phyloP scores from a whole-genome alignment of 2,113 vertebrate genomes.

The Marmota flaviventris region DNA sequence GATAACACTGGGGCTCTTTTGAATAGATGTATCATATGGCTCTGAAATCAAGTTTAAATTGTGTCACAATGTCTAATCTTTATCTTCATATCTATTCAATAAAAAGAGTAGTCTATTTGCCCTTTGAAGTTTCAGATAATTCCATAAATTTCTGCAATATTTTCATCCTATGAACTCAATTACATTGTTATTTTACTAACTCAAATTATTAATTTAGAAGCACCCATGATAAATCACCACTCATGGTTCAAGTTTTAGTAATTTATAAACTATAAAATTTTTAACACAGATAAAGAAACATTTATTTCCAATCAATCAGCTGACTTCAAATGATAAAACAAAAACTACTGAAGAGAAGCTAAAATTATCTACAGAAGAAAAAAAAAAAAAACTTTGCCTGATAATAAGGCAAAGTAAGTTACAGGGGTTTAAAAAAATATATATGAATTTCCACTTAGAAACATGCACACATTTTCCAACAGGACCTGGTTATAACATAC shows the following conservation, averaged over 20 bases:
- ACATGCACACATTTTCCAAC: background rate
- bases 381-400: background rate
- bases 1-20: background rate
- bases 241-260: background rate
- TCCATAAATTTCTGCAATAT: background rate
- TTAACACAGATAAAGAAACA: slow-evolving; percentile 32
- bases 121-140: background rate
- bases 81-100: background rate
- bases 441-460: background rate
- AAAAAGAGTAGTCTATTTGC: slow-evolving; percentile 12
- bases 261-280: slow-evolving; percentile 35
- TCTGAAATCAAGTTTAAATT: slow-evolving; percentile 16
- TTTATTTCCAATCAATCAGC: slow-evolving; percentile 18
- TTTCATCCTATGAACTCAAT: slow-evolving; percentile 39
- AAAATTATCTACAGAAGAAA: background rate
- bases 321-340: slow-evolving; percentile 38
- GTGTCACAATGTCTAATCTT: background rate
- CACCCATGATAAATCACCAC: slow-evolving; percentile 8
- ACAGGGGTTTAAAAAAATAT: background rate
- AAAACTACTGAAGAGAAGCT: background rate
- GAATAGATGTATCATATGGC: background rate
- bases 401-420: background rate
- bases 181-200: slow-evolving; percentile 5
- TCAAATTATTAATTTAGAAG: slow-evolving; percentile 21
- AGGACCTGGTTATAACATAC: background rate